phyloP scores from a whole-genome alignment of 2,797 vertebrate species.

The Anabas testudineus region DNA sequence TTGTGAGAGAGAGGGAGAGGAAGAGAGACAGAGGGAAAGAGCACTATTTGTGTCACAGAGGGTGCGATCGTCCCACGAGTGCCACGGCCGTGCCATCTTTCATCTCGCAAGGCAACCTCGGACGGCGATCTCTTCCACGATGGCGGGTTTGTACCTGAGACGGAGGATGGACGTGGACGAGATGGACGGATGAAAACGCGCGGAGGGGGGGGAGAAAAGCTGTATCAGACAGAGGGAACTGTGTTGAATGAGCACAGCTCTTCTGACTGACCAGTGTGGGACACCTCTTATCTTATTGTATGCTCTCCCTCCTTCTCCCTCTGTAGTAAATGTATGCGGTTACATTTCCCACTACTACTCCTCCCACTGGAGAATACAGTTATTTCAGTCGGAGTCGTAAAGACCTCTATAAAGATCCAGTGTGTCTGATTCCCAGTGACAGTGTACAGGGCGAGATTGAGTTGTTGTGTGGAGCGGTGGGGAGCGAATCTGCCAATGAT shows the following conservation, averaged over 20 bases:
- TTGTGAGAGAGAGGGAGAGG: slow-evolving; percentile 41
- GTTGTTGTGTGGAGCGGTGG: slow-evolving; percentile 55
- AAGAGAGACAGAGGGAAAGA: not conserved
- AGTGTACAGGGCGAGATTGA: slow-evolving; percentile 68
- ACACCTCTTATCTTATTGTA: slow-evolving; percentile 54
- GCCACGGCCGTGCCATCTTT: slow-evolving; percentile 95
- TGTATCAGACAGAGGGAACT: slow-evolving; percentile 23
- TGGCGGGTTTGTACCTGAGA: slow-evolving; percentile 58
- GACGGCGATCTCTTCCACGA: slow-evolving; percentile 88
- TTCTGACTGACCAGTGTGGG: slow-evolving; percentile 68
- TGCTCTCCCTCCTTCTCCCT: slow-evolving; percentile 42
- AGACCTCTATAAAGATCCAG: slow-evolving; percentile 76
- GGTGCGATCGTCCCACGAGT: slow-evolving; percentile 92
- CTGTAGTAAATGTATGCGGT: slow-evolving; percentile 78
- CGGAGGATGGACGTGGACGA: slow-evolving; percentile 43
- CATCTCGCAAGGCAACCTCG: slow-evolving; percentile 95
- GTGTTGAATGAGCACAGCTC: slow-evolving; percentile 45
- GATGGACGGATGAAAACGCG: slow-evolving; percentile 54
- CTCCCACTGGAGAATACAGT: slow-evolving; percentile 76
- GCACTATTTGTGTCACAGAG: slow-evolving; percentile 50
- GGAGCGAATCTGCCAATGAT: slow-evolving; percentile 47
- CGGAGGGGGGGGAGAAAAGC: slow-evolving; percentile 15
- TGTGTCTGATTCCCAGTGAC: slow-evolving; percentile 79
- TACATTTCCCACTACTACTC: slow-evolving; percentile 69
- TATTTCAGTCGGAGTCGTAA: slow-evolving; percentile 79